Conservation (phyloP, 1,140 invertebrate genomes). For the Camponotus pennsylvanicus region DNA sequence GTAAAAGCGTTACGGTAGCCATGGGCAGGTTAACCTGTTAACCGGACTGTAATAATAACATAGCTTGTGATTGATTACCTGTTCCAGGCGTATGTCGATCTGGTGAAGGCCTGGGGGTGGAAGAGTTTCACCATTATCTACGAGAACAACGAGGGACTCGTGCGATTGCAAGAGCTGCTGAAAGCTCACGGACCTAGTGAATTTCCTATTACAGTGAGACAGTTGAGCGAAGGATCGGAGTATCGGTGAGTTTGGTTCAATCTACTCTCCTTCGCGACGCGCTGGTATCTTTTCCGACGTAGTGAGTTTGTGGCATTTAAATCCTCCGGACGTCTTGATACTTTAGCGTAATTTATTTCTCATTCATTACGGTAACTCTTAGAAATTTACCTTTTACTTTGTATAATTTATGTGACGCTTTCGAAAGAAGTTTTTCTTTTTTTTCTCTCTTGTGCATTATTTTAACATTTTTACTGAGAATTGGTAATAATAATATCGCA, state of each 20-base stretch:
- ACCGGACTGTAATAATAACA: constrained; percentile 51
- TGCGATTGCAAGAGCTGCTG: constrained; percentile 96
- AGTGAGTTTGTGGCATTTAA: constrained; percentile 14
- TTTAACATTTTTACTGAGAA: not conserved
- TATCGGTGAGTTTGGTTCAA: constrained; percentile 88
- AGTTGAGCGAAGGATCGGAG: constrained; percentile 92
- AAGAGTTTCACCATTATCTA: constrained; percentile 98
- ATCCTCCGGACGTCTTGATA: not conserved
- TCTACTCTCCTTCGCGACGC: not conserved
- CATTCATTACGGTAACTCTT: constrained; percentile 2
- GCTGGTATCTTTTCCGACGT: not conserved
- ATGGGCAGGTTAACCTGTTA: constrained; percentile 5
- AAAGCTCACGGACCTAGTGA: constrained; percentile 95
- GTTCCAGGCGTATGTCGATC: constrained; percentile 94
- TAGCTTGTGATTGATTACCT: constrained; percentile 56
- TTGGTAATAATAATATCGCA: not conserved
- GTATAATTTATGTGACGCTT: not conserved
- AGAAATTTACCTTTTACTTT: not conserved
- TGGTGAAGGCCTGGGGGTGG: constrained; percentile 96
- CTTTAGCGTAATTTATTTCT: not conserved
- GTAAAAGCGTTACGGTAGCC: constrained; percentile 46
- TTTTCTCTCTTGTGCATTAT: too few species aligned
- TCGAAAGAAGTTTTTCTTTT: constrained; percentile 11
- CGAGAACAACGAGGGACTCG: constrained; percentile 97
- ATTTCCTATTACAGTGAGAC: constrained; percentile 92